Conservation (phyloP, 2,797 vertebrate genomes). For the Caiman crocodilus region DNA sequence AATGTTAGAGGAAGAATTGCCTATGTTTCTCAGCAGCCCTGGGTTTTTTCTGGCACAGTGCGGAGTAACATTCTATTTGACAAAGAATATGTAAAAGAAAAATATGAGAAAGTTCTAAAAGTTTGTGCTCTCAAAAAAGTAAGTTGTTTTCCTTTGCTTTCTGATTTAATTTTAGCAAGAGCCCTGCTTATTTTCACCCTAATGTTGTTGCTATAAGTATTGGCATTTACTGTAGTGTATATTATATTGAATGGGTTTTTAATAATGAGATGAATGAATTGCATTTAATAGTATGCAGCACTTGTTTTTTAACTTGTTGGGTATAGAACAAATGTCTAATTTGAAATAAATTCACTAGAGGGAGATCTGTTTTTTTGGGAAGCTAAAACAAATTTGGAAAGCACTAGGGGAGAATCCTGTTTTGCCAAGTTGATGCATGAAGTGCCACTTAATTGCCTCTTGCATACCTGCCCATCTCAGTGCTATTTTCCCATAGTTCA, state of each 20-base stretch:
- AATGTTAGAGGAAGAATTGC: slow-evolving; percentile 88
- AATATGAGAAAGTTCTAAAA: slow-evolving; percentile 90
- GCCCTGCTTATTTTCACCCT: fast-evolving
- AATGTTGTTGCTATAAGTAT: background rate
- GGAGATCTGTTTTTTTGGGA: background rate
- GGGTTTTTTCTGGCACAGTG: slow-evolving; percentile 96
- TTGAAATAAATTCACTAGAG: background rate
- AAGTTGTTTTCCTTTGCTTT: slow-evolving; percentile 47
- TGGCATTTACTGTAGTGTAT: fast-evolving
- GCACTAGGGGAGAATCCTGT: background rate
- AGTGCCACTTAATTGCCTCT: no score
- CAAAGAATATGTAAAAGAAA: slow-evolving; percentile 89
- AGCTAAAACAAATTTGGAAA: background rate
- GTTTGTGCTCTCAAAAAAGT: slow-evolving; percentile 95
- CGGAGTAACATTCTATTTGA: slow-evolving; percentile 97
- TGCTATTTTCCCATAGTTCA: no score
- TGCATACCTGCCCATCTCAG: no score
- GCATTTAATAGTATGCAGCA: background rate
- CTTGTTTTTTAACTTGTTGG: background rate
- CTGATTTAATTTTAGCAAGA: background rate
- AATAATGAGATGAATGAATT: background rate
- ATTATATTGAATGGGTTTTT: background rate
- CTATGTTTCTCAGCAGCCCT: slow-evolving; percentile 94
- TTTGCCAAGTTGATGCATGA: no score
- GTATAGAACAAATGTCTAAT: background rate